phyloP scores from a whole-genome alignment of 2,888 invertebrate genomes.

The Diaperis boleti region DNA sequence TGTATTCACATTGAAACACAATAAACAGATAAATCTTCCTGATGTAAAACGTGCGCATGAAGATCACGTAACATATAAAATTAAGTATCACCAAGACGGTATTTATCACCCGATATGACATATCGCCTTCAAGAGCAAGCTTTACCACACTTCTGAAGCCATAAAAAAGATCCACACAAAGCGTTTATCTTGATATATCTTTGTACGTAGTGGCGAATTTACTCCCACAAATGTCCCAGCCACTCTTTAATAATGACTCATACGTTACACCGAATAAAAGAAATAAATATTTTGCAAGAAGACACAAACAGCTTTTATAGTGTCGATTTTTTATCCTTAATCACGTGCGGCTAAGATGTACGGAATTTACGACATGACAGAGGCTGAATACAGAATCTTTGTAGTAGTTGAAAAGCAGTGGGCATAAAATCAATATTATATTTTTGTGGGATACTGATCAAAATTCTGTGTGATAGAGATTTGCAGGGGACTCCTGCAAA shows the following conservation, averaged over 20 bases:
- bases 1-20: too few relatives aligned
- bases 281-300: constrained; percentile 19
- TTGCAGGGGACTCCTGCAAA: constrained; percentile 7
- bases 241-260: constrained; percentile 31
- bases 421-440: constrained; percentile 32
- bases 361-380: neutral
- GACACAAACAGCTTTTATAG: constrained; percentile 22
- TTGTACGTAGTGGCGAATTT: constrained; percentile 33
- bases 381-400: constrained; percentile 19
- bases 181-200: constrained; percentile 39
- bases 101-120: constrained; percentile 36
- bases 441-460: constrained; percentile 21
- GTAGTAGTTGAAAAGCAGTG: constrained; percentile 16
- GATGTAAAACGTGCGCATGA: too few relatives aligned
- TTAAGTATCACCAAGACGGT: constrained; percentile 13
- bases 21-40: too few relatives aligned
- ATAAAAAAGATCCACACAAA: constrained; percentile 37
- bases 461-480: constrained; percentile 9
- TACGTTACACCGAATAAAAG: constrained; percentile 27
- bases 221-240: constrained; percentile 28
- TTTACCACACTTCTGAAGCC: constrained; percentile 17
- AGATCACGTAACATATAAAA: too few relatives aligned
- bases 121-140: constrained; percentile 35
- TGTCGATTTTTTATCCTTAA: constrained; percentile 24
- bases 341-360: constrained; percentile 15